Evolutionary conservation across 2,113 vertebrate species (phyloP).

Genomic region (Onychostoma macrolepis): DNA sequence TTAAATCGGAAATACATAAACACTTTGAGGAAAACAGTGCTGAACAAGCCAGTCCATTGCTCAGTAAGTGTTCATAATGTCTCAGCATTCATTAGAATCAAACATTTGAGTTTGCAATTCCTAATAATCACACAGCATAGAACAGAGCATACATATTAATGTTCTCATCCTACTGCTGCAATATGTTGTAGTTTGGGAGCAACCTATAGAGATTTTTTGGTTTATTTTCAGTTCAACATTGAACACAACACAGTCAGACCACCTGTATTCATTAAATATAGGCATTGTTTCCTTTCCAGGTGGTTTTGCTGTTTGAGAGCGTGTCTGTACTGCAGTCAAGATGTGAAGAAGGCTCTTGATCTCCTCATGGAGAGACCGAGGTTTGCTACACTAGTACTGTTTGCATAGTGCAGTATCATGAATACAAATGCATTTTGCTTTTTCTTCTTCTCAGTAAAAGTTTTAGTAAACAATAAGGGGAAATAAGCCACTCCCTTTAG

Average conservation of each 20-base stretch:
- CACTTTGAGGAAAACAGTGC: no score
- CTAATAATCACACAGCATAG: not conserved
- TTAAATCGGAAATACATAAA: no score
- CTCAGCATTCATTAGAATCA: not conserved
- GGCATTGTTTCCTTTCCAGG: slow-evolving; percentile 53
- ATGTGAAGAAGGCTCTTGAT: slow-evolving; percentile 64
- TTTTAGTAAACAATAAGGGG: not conserved
- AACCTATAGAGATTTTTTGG: not conserved
- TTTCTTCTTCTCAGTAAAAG: not conserved
- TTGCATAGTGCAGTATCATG: not conserved
- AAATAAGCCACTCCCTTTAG: not conserved
- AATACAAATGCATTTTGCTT: slow-evolving; percentile 34
- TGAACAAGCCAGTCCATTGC: no score
- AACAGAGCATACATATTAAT: not conserved
- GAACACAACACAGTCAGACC: not conserved
- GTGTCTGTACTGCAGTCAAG: slow-evolving; percentile 62
- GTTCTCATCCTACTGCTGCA: not conserved
- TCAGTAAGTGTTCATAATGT: not conserved
- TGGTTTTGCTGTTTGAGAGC: slow-evolving; percentile 65
- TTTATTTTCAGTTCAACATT: not conserved
- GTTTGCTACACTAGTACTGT: slow-evolving; percentile 48
- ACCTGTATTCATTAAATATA: slow-evolving; percentile 2
- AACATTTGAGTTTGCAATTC: not conserved
- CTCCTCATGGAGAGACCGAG: slow-evolving; percentile 60
- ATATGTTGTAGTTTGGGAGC: not conserved